Base-by-base conservation (phyloP, 2,888 invertebrate genomes). In the Drosophila quinaria region DNA sequence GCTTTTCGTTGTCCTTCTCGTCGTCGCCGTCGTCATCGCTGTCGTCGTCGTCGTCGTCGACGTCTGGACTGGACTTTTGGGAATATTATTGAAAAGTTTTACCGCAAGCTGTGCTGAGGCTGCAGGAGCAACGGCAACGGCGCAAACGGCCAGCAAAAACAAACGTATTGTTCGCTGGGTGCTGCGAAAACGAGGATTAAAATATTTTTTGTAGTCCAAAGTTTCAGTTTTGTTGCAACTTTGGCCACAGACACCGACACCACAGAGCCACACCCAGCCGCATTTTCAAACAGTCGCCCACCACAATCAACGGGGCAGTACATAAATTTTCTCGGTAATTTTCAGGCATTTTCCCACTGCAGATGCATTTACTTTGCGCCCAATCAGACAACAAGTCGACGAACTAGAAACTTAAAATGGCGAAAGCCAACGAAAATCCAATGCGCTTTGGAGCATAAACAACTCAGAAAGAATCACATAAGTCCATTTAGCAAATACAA, bases 71-170 rank as follows among this genome's bases (percentile, higher is more conserved):
- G 83, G 87, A 84, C 84, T 89, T 85, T 85, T 70, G 85, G 89
- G 89, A 87, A 85, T 85, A 85, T 89, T 85, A 85, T 85, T 85
- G 85, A 85, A 85, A 85, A 85, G 68, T 85, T 85, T 87, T 81
- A 85, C 85, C 85, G 73, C 85, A 85, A 87, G 85, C 85, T 85
- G 85, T 84, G 87, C 89, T 64, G 84, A 65, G 52, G 71, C 70
- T 61, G 70, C 70, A 22, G 22, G 22, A 22, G 22, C 22, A 59
- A 63, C 54, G 52, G 62, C 67, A 54, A 37, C 47, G 50, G 74
- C 65, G 51, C 67, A 63, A 61, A 35, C n/a, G n/a, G 62, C 47
- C 56, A 66, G 76, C 63, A 80, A 89, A 89, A 86, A 82, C 74
- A 89, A 84, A 71, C 84, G 84, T 83, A 87, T 87, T 89, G 84